Base-by-base conservation (phyloP, 2,888 invertebrate genomes). In the Papilio elwesi region DNA sequence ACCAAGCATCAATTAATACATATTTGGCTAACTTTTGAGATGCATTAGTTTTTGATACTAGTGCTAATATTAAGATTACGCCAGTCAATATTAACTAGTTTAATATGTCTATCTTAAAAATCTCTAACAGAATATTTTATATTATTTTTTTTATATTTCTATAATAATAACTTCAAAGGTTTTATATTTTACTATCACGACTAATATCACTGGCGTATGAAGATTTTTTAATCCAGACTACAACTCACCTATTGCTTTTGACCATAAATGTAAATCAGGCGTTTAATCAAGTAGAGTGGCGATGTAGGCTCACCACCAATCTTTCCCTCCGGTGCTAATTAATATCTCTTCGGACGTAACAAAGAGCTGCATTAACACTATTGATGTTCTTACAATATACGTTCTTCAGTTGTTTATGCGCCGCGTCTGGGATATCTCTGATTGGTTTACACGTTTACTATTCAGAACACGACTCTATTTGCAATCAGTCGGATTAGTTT, bases 351-450 rank as follows among this genome's bases (percentile, higher is more conserved):
- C 55, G 68, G 48, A 68, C 68, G 26, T 55, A 68, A 72, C 64
- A 68, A 72, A 72, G 72, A 72, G 63, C 48, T 68, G 55, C 72
- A 68, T 68, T 72, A 72, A 64, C 53, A 48, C 64, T 63, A 68
- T 72, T 68, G 55, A 72, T 72, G 72, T 55, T 68, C 63, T 63
- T 15, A 68, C 63, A 53, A 67, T 52, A 55, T 67, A 64, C 68
- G 55, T 49, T 52, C 47, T 52, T 72, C 9, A 68, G 72, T 64
- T 68, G 68, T 63, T 64, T 55, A 57, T 38, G 38, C 16, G 48
- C 13, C 16, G 36, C 64, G 68, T 72, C 68, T 72, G 68, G 36
- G 38, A 68, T 55, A 55, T 55, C 16, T 71, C 67, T 38, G 49
- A 71, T 65, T 51, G 51, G 49, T 8, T 71, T 67, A 36, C 49